Conservation (phyloP, 2,113 vertebrate genomes). For the Pygathrix nemaeus region DNA sequence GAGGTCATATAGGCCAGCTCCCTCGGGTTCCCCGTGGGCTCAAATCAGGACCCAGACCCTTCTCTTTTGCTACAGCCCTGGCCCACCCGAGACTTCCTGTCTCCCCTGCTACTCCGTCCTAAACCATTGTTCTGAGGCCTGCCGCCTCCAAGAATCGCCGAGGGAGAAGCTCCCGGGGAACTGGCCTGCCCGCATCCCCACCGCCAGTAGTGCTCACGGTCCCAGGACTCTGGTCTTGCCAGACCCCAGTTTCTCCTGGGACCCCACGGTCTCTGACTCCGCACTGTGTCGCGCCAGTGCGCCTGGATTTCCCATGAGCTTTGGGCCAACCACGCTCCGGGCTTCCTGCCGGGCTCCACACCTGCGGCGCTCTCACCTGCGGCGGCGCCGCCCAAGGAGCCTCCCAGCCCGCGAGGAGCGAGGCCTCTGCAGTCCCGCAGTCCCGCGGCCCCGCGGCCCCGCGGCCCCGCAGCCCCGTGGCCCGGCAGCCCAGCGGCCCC, state of each 20-base stretch:
- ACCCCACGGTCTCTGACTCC: not conserved
- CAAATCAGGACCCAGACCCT: not conserved
- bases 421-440: not conserved
- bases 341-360: not conserved
- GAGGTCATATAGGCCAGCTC: conserved; percentile 70
- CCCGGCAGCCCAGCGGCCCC: not conserved
- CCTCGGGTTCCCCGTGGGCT: not conserved
- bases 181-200: not conserved
- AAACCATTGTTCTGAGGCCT: not conserved
- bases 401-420: not conserved
- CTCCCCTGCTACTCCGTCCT: not conserved
- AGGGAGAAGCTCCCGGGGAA: not conserved
- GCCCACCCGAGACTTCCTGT: not conserved
- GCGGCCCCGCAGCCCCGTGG: not conserved
- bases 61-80: not conserved
- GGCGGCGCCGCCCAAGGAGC: not conserved
- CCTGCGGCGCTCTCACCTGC: conserved; percentile 65
- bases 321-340: not conserved
- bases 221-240: not conserved
- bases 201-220: not conserved
- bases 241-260: not conserved
- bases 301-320: not conserved
- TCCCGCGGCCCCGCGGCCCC: rapidly evolving
- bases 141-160: not conserved
- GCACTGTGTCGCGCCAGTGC: rapidly evolving